A percentile compares a stretch with the other conserved stretches of the same genome.
These are phyloP conservation scores for Tanypteryx hageni DNA, from an alignment of 2,888 invertebrate genomes.

Conservation along the genomic window DNA sequence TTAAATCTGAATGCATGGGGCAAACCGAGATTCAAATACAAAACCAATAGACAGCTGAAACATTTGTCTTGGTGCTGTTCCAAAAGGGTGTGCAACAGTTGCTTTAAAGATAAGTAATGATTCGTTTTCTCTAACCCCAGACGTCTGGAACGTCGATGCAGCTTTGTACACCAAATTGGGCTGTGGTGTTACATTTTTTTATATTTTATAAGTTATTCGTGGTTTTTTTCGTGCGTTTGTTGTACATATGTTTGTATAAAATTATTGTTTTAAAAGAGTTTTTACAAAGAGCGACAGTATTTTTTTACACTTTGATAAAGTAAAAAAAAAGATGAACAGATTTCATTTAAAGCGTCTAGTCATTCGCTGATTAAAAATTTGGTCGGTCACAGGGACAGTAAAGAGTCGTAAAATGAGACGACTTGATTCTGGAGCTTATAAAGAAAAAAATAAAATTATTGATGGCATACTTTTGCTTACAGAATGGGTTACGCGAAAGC, in stretches of 20 bases:
- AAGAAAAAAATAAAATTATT: background rate
- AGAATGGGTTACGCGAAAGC: background rate
- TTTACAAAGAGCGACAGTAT: constrained; percentile 64
- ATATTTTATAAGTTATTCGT: constrained; percentile 60
- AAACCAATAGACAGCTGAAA: background rate
- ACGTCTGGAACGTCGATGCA: constrained; percentile 54
- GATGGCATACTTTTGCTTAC: background rate
- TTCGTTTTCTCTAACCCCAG: constrained; percentile 50
- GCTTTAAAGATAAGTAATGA: background rate
- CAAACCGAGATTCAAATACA: background rate
- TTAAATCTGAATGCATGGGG: background rate
- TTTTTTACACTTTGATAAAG: constrained; percentile 64
- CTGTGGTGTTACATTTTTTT: constrained; percentile 64
- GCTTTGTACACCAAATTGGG: constrained; percentile 64
- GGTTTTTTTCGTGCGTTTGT: constrained; percentile 53
- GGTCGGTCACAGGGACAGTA: constrained; percentile 10
- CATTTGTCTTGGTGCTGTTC: constrained; percentile 55
- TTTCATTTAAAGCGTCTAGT: constrained; percentile 58
- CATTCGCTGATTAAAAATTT: constrained; percentile 52
- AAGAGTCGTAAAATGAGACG: background rate
- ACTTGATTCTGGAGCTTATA: background rate
- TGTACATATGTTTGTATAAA: constrained; percentile 64
- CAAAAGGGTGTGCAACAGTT: constrained; percentile 48
- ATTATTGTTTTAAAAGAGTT: constrained; percentile 58
- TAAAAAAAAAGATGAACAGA: constrained; percentile 56